Evolutionary conservation across 30 jellyfish, hydroid and myxozoan genomes (phyloP).

Genomic region (Catostylus mosaicus): DNA sequence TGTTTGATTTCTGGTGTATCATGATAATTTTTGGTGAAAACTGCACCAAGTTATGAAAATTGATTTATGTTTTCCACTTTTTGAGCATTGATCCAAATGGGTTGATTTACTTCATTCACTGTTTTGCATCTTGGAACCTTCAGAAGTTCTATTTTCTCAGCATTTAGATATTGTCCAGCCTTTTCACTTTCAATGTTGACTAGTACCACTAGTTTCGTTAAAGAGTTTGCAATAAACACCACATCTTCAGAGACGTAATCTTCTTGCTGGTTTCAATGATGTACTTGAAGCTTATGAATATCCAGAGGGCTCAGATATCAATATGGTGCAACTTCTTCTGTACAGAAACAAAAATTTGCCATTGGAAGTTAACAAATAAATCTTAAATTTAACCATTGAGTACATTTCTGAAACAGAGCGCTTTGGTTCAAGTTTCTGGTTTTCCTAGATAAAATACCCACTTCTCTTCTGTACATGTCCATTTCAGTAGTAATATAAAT

Average conservation of each 20-base stretch:
- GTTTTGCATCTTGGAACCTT: too few relatives aligned
- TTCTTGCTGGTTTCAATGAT: slow-evolving; percentile 8
- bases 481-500: neutral
- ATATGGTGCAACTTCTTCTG: slow-evolving; percentile 22
- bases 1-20: too few relatives aligned
- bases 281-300: slow-evolving; percentile 20
- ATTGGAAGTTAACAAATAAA: slow-evolving; percentile 17
- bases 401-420: slow-evolving; percentile 29
- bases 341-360: slow-evolving; percentile 21
- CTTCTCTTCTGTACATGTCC: neutral
- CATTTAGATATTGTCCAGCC: too few relatives aligned
- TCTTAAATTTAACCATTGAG: slow-evolving; percentile 2
- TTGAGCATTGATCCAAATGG: too few relatives aligned
- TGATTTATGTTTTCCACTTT: too few relatives aligned
- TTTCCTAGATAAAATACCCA: slow-evolving; percentile 14
- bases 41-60: too few relatives aligned
- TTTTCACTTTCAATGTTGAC: too few relatives aligned
- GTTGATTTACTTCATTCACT: too few relatives aligned
- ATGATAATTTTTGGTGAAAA: too few relatives aligned
- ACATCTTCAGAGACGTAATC: neutral
- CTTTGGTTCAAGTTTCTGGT: slow-evolving; percentile 18
- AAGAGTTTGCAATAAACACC: too few relatives aligned
- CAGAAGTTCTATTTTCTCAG: too few relatives aligned
- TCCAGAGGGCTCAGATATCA: slow-evolving; percentile 24
- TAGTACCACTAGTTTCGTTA: too few relatives aligned